Percentiles rank a stretch among this genome's conserved stretches.
phyloP scores from a whole-genome alignment of 92 coral and sea anemone genomes.

The Siderastrea siderea region DNA sequence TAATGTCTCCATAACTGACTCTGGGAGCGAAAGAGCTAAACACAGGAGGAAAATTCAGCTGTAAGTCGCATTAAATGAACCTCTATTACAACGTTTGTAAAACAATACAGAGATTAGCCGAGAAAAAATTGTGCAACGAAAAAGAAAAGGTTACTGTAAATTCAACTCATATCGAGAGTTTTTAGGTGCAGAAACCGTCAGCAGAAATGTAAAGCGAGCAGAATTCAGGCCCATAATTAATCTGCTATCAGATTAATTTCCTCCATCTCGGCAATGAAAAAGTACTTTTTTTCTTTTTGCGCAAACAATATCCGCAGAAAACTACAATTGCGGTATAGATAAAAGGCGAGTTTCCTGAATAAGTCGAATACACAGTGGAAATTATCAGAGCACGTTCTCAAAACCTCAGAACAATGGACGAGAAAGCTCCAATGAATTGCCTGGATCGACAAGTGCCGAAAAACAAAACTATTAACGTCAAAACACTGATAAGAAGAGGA shows the following conservation, averaged over 20 bases:
- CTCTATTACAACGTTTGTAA: no score
- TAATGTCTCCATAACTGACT: no score
- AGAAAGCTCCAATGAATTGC: constrained; percentile 2
- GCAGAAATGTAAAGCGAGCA: background rate
- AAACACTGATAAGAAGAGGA: background rate
- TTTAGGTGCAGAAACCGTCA: background rate
- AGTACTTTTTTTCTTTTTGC: background rate
- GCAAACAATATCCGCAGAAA: background rate
- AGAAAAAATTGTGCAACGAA: no score
- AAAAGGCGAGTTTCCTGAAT: background rate
- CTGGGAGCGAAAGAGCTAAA: no score
- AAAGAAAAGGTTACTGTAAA: background rate
- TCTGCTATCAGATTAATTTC: constrained; percentile 1
- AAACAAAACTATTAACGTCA: background rate
- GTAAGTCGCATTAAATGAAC: no score
- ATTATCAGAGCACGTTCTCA: background rate
- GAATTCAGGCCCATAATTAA: background rate
- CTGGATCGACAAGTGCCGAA: background rate
- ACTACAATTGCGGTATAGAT: background rate
- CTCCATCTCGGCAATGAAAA: background rate
- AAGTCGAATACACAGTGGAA: background rate
- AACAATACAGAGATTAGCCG: no score
- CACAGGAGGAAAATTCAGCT: no score
- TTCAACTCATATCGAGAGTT: no score
- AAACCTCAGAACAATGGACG: background rate